Conservation (phyloP, 2,113 vertebrate species). For the Alligator sinensis region DNA sequence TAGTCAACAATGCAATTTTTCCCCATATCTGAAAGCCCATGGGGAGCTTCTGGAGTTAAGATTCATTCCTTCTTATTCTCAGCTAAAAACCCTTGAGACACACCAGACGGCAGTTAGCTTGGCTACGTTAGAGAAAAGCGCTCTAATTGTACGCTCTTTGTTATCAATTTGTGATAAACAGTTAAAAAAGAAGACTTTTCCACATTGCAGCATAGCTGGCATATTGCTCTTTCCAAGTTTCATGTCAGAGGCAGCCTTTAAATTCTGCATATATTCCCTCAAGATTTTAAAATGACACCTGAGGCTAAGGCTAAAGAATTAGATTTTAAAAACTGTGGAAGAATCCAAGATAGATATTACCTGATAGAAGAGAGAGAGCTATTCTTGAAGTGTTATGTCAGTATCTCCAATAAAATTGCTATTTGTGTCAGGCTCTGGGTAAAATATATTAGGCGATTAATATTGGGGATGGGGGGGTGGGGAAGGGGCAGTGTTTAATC, state of each 20-base stretch:
- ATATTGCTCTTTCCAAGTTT: not conserved
- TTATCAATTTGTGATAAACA: not conserved
- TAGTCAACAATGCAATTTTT: not conserved
- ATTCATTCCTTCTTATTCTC: not conserved
- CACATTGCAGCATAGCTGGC: not conserved
- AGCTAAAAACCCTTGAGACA: not conserved
- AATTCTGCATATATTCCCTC: not conserved
- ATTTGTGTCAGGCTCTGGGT: not conserved
- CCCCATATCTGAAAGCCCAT: not conserved
- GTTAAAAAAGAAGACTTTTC: not conserved
- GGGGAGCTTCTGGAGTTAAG: not conserved
- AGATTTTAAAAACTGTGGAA: not conserved
- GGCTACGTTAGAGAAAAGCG: not conserved
- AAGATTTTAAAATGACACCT: not conserved
- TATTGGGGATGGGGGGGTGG: no score
- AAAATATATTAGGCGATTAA: not conserved
- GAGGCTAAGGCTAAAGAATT: not conserved
- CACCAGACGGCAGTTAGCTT: not conserved
- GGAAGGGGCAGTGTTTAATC: not conserved
- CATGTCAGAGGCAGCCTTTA: not conserved
- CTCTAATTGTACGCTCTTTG: not conserved
- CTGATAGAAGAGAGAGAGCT: not conserved
- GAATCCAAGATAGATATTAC: not conserved
- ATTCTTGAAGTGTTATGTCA: not conserved
- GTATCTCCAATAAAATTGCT: not conserved